phyloP scores from a whole-genome alignment of 2,797 vertebrate genomes.

The Acipenser oxyrinchus region DNA sequence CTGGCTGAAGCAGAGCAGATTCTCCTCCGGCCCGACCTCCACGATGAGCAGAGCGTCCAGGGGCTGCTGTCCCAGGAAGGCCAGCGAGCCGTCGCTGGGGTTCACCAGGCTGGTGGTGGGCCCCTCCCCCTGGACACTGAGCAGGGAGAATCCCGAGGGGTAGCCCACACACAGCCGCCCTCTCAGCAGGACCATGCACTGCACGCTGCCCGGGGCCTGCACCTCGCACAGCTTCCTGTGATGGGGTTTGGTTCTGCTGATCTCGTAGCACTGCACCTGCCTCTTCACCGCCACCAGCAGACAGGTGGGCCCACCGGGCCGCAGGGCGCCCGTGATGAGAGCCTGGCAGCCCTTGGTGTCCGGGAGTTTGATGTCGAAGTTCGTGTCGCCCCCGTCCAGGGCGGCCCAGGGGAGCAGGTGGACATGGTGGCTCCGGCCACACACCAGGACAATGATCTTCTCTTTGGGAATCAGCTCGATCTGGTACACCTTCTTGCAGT shows the following conservation, averaged over 20 bases:
- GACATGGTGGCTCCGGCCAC: constrained; percentile 82
- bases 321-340: constrained; percentile 64
- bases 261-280: constrained; percentile 84
- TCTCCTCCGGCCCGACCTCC: constrained; percentile 73
- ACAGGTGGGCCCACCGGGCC: constrained; percentile 68
- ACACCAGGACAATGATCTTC: constrained; percentile 76
- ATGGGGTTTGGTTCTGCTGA: constrained; percentile 74
- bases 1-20: constrained; percentile 94
- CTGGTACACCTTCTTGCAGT: constrained; percentile 90
- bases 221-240: constrained; percentile 78
- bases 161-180: constrained; percentile 89
- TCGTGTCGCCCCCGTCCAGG: constrained; percentile 78
- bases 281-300: constrained; percentile 84
- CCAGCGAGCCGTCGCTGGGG: constrained; percentile 78
- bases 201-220: constrained; percentile 74
- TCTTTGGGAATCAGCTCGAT: constrained; percentile 83
- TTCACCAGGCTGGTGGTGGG: constrained; percentile 85
- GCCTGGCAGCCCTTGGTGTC: constrained; percentile 93
- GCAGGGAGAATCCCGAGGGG: constrained; percentile 85
- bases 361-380: constrained; percentile 75
- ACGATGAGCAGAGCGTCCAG: constrained; percentile 87
- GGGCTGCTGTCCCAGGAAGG: constrained; percentile 83
- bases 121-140: constrained; percentile 87
- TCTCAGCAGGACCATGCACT: constrained; percentile 83
- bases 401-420: constrained; percentile 81